Evolutionary conservation across 2,888 invertebrate species (phyloP).

Genomic region (Idaea biselata): DNA sequence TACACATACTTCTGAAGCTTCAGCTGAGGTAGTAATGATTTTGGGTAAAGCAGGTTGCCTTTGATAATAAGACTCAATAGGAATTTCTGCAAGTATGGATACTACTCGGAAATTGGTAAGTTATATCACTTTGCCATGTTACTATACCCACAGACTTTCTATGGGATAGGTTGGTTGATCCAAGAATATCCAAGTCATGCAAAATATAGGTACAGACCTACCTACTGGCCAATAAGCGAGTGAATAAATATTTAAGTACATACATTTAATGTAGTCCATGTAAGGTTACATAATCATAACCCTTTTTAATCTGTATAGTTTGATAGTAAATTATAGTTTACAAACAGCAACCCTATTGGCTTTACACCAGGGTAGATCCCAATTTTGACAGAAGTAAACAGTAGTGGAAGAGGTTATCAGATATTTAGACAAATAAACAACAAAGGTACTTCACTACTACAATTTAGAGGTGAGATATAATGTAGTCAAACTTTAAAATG

Average conservation of each 20-base stretch:
- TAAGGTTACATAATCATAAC: not conserved
- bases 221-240: not conserved
- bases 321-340: too few species aligned
- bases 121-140: slow-evolving; percentile 2
- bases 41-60: not conserved
- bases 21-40: too few species aligned
- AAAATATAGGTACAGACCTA: not conserved
- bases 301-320: not conserved
- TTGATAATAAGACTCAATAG: not conserved
- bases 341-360: too few species aligned
- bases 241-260: not conserved
- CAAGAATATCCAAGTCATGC: not conserved
- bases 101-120: slow-evolving; percentile 35
- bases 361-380: too few species aligned
- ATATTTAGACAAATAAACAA: too few species aligned
- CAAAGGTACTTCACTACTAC: too few species aligned
- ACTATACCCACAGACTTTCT: not conserved
- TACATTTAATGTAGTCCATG: not conserved
- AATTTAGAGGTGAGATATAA: not conserved
- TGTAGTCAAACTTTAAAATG: not conserved
- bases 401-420: too few species aligned
- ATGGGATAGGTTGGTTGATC: not conserved
- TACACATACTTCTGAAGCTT: too few species aligned
- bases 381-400: too few species aligned
- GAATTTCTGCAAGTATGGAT: slow-evolving; percentile 24